Percentiles rank a stretch among this genome's conserved stretches.
Conservation (phyloP, 1,140 invertebrate genomes). For the Idris sp. region DNA sequence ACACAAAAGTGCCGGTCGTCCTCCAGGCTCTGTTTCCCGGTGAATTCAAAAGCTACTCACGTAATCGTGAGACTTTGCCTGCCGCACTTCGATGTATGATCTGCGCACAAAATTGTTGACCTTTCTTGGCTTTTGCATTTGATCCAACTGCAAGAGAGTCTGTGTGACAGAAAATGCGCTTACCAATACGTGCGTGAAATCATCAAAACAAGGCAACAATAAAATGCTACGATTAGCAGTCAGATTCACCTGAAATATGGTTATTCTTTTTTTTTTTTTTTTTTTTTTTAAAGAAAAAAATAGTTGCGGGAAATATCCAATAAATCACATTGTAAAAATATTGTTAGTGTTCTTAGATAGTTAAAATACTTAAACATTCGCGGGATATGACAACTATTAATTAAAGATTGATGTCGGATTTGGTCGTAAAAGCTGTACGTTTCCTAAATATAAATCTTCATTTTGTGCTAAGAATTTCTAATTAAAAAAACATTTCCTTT, state of each 20-base stretch:
- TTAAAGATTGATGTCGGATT: no score
- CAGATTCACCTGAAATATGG: conserved; percentile 8
- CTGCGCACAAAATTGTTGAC: conserved; percentile 55
- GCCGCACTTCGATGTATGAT: conserved; percentile 24
- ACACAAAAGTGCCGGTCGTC: conserved; percentile 28
- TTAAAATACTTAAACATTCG: no score
- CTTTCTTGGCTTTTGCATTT: conserved; percentile 46
- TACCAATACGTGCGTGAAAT: conserved; percentile 34
- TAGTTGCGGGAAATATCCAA: no score
- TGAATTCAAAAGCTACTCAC: conserved; percentile 26
- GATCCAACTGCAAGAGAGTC: conserved; percentile 43
- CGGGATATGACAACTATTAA: no score
- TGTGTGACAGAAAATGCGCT: conserved; percentile 25
- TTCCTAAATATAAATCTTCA: no score
- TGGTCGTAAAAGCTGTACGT: no score
- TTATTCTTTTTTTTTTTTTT: no score
- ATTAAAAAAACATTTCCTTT: no score
- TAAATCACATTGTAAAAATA: no score
- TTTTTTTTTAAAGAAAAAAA: no score
- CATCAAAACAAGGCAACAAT: conserved; percentile 26
- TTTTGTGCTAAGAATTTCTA: no score
- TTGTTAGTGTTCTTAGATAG: no score
- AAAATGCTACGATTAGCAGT: conserved; percentile 18
- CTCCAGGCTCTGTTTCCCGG: conserved; percentile 32
- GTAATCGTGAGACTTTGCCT: conserved; percentile 29